These are phyloP conservation scores for Hippopotamus amphibius DNA, from an alignment of 2,113 vertebrate species.

Conservation along the genomic window DNA sequence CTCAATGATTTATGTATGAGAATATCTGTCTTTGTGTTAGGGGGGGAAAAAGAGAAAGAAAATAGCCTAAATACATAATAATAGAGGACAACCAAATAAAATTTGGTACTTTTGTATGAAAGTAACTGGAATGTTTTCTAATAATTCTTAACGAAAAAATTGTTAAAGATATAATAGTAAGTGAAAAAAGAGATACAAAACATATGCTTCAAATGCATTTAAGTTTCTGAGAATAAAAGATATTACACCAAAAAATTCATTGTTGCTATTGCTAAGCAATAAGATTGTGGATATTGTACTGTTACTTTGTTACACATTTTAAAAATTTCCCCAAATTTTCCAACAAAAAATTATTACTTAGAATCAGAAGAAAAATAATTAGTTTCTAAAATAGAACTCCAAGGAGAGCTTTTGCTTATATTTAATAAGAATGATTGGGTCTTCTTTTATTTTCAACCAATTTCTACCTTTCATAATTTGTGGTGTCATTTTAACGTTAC, in stretches of 20 bases:
- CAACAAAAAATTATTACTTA: not conserved
- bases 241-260: not conserved
- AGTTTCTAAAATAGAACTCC: not conserved
- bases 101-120: not conserved
- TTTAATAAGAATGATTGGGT: not conserved
- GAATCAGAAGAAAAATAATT: slow-evolving; percentile 4
- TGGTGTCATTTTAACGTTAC: not conserved
- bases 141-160: not conserved
- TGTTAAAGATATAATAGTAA: not conserved
- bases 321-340: not conserved
- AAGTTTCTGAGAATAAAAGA: not conserved
- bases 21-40: not conserved
- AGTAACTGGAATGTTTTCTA: not conserved
- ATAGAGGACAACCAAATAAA: not conserved
- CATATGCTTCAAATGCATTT: not conserved
- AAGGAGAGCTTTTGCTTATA: not conserved
- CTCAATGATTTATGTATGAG: not conserved
- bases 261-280: not conserved
- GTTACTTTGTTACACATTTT: not conserved
- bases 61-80: not conserved
- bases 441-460: not conserved
- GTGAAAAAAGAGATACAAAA: not conserved
- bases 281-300: not conserved
- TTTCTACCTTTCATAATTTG: slow-evolving; percentile 22
- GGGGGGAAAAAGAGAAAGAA: not conserved